These are phyloP conservation scores for Coturnix japonica DNA, from an alignment of 2,113 vertebrate genomes.

Conservation along the genomic window DNA sequence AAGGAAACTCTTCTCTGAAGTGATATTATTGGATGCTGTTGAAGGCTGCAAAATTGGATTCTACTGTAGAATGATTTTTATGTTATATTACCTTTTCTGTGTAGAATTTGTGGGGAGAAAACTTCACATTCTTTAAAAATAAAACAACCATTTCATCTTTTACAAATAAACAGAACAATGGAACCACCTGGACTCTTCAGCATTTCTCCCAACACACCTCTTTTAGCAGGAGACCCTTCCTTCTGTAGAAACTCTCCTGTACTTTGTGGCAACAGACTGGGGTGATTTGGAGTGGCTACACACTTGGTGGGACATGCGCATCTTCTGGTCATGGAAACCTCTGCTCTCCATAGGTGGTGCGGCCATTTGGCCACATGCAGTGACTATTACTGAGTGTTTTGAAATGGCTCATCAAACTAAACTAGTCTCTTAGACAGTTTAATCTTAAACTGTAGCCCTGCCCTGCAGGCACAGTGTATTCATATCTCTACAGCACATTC, in stretches of 20 bases:
- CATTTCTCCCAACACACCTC: fast-evolving
- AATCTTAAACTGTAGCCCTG: background rate
- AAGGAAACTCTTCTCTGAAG: background rate
- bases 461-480: background rate
- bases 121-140: background rate
- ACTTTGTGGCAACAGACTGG: background rate
- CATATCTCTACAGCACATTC: background rate
- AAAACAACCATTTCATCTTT: background rate
- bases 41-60: conserved; percentile 20
- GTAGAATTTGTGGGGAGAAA: background rate
- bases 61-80: conserved; percentile 19
- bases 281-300: fast-evolving
- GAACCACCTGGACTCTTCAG: background rate
- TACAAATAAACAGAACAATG: background rate
- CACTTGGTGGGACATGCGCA: fast-evolving
- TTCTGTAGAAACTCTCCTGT: background rate
- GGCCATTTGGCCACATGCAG: background rate
- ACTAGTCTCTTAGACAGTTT: background rate
- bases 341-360: background rate
- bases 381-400: background rate
- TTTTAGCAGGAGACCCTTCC: background rate
- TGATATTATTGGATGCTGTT: background rate
- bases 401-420: fast-evolving
- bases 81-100: background rate
- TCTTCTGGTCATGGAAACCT: background rate